A percentile compares a stretch with the other conserved stretches of the same genome.
Conservation (phyloP, 1,140 invertebrate species). For the Aporrectodea caliginosa region DNA sequence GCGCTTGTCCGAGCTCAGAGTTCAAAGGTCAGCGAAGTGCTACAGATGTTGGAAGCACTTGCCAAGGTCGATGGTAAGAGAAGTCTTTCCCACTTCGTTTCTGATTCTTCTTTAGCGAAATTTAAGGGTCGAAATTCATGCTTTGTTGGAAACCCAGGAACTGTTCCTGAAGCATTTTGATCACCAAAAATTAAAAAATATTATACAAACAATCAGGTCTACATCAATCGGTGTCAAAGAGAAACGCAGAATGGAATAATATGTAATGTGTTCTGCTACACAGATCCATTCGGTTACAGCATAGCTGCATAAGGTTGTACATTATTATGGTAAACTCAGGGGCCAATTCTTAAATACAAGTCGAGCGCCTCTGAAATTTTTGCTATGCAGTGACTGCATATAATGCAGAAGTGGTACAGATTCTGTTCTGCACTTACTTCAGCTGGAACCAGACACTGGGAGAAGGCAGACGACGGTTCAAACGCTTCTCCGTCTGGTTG, state of each 20-base stretch:
- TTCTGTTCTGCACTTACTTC: conserved; percentile 40
- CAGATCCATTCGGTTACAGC: not conserved
- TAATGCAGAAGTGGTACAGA: not conserved
- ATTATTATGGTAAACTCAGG: not conserved
- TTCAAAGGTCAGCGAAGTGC: conserved; percentile 63
- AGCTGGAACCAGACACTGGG: conserved; percentile 47
- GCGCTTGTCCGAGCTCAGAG: conserved; percentile 66
- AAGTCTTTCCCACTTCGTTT: conserved; percentile 41
- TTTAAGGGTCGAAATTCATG: no score
- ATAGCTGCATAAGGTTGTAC: not conserved
- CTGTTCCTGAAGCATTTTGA: not conserved
- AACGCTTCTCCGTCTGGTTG: conserved; percentile 30
- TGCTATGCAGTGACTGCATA: not conserved
- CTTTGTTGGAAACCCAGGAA: no score
- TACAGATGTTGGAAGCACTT: conserved; percentile 64
- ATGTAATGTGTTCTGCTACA: not conserved
- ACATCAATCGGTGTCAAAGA: no score
- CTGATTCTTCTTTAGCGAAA: not conserved
- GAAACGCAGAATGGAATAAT: no score
- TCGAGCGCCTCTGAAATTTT: not conserved
- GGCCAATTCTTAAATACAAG: not conserved
- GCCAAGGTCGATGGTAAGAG: conserved; percentile 56
- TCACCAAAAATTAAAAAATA: not conserved
- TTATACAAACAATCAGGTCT: not conserved
- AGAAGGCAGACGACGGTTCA: conserved; percentile 31